Percentiles rank a stretch among this genome's conserved stretches.
phyloP scores from a whole-genome alignment of 2,888 invertebrate genomes.

The Epistrophe eligans region DNA sequence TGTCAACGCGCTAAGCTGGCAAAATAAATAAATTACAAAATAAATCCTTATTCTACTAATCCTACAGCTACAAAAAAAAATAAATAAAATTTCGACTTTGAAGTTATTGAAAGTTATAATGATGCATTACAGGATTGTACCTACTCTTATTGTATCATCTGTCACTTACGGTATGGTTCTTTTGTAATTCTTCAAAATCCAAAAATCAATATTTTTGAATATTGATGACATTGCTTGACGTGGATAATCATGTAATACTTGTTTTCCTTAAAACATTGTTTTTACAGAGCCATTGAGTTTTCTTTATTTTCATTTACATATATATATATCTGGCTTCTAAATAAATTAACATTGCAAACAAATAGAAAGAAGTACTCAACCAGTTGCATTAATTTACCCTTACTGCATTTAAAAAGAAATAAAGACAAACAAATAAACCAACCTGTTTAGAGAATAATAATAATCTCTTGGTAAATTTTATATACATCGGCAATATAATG shows the following conservation, averaged over 20 bases:
- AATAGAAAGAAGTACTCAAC: neutral
- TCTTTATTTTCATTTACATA: neutral
- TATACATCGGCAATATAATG: neutral
- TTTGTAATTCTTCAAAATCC: too few species aligned
- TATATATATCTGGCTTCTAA: neutral
- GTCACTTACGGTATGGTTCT: too few species aligned
- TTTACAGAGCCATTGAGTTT: neutral
- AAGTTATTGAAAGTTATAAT: too few species aligned
- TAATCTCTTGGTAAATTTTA: neutral
- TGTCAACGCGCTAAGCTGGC: too few species aligned
- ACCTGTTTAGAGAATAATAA: constrained; percentile 3
- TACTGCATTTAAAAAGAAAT: neutral
- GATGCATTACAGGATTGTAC: too few species aligned
- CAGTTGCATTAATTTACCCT: neutral
- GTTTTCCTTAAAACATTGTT: neutral
- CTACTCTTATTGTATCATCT: too few species aligned
- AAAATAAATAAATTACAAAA: too few species aligned
- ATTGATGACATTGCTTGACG: too few species aligned
- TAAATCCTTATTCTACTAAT: too few species aligned
- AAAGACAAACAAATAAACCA: neutral
- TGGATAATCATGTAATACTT: neutral
- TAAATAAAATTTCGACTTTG: too few species aligned
- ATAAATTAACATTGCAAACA: neutral
- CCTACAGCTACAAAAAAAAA: too few species aligned
- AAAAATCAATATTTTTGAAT: neutral